Conservation (phyloP, 2,888 invertebrate genomes). For the Oxyteleia sp. region DNA sequence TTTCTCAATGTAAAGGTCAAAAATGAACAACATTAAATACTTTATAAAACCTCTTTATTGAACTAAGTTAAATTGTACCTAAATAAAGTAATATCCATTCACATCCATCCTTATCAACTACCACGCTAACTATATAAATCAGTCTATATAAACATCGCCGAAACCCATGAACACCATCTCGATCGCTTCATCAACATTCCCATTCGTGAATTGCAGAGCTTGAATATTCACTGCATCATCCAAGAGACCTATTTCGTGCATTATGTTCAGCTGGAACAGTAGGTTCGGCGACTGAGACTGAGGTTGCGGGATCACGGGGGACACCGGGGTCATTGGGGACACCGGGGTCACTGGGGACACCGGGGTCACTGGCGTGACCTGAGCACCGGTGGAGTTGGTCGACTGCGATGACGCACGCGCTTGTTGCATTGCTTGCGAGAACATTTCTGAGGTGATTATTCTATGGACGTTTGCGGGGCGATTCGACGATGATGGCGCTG, state of each 20-base stretch:
- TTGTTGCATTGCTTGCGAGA: constrained; percentile 93
- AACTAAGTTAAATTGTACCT: no score
- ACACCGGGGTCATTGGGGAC: no score
- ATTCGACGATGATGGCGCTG: constrained; percentile 77
- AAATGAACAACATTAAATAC: no score
- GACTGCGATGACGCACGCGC: constrained; percentile 88
- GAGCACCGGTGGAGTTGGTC: constrained; percentile 66
- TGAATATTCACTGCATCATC: constrained; percentile 91
- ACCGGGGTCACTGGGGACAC: no score
- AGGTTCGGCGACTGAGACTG: constrained; percentile 79
- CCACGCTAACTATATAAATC: no score
- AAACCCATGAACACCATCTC: constrained; percentile 94
- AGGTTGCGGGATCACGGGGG: constrained; percentile 79
- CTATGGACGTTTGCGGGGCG: constrained; percentile 80
- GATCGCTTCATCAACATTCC: constrained; percentile 96
- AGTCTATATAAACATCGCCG: no score
- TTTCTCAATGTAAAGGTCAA: no score
- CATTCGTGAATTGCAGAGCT: constrained; percentile 93
- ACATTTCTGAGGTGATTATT: constrained; percentile 93
- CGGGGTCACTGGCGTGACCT: constrained; percentile 58
- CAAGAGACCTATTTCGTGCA: constrained; percentile 96
- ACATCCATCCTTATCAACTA: no score
- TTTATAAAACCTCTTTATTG: no score
- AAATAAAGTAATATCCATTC: no score
- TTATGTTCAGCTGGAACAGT: constrained; percentile 91